Conservation (phyloP, 2,888 invertebrate genomes). For the Rhaphigaster nebulosa region DNA sequence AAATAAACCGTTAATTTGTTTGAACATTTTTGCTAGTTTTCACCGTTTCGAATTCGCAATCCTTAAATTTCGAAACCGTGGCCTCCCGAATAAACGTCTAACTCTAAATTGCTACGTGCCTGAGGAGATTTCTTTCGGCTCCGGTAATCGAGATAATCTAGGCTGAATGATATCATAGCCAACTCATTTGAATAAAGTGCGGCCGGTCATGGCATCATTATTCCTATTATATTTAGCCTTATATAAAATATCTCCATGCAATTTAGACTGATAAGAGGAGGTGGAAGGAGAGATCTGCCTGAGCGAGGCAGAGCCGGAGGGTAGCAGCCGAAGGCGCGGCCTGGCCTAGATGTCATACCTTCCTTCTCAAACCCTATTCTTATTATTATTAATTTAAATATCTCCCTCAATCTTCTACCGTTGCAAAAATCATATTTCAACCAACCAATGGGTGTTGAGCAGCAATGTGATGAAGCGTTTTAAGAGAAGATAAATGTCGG, state of each 20-base stretch:
- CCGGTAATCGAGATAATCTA: conserved; percentile 5
- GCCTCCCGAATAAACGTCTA: background rate
- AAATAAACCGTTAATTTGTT: too few relatives aligned
- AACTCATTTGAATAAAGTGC: conserved; percentile 1
- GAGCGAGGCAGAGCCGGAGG: background rate
- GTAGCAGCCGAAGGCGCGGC: background rate
- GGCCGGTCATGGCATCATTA: background rate
- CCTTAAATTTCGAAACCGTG: background rate
- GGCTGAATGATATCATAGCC: conserved; percentile 15
- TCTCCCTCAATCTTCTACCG: background rate
- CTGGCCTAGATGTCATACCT: background rate
- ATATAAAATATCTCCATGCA: conserved; percentile 18
- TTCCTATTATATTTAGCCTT: conserved; percentile 35
- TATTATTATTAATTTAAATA: conserved; percentile 3
- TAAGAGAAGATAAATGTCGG: background rate
- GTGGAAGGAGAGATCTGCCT: background rate
- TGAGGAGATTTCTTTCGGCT: background rate
- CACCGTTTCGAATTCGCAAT: background rate
- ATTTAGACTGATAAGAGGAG: background rate
- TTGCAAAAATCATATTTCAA: background rate
- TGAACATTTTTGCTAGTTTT: background rate
- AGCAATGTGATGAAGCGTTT: background rate
- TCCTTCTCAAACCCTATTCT: background rate
- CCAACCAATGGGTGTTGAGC: background rate
- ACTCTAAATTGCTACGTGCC: conserved; percentile 30